These are phyloP conservation scores for Sinocyclocheilus anophthalmus DNA, from an alignment of 2,113 vertebrate genomes.

Conservation along the genomic window DNA sequence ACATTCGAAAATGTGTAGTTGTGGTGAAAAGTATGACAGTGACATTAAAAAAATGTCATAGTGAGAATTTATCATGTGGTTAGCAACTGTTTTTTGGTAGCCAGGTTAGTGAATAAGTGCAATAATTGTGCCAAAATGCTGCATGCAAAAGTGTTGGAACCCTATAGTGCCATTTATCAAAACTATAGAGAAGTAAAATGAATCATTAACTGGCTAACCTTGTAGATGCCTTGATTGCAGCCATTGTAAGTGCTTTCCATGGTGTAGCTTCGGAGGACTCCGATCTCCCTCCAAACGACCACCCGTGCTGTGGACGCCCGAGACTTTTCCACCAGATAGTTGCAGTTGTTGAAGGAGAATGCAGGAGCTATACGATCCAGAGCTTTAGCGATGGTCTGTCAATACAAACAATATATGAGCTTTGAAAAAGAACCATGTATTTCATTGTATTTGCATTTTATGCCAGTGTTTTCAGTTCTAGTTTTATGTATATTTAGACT, in stretches of 20 bases:
- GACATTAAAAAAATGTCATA: background rate
- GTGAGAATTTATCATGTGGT: background rate
- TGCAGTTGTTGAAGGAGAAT: conserved; percentile 90
- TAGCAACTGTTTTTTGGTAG: background rate
- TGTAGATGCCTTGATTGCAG: conserved; percentile 88
- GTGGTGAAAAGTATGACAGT: no score
- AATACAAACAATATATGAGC: conserved; percentile 13
- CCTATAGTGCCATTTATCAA: background rate
- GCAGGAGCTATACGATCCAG: conserved; percentile 88
- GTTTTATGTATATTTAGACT: conserved; percentile 3
- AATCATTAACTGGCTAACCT: conserved; percentile 73
- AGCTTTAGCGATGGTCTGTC: conserved; percentile 87
- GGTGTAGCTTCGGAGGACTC: conserved; percentile 89
- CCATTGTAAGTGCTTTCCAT: conserved; percentile 94
- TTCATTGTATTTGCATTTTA: conserved; percentile 1
- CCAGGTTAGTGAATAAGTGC: background rate
- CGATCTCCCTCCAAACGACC: conserved; percentile 91
- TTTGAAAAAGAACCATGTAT: background rate
- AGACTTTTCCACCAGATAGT: conserved; percentile 91
- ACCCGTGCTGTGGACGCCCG: conserved; percentile 87
- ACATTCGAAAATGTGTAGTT: no score
- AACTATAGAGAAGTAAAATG: background rate
- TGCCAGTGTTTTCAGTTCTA: background rate
- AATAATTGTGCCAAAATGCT: background rate
- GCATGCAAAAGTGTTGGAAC: background rate